Evolutionary conservation across 2,888 invertebrate species (phyloP).

Genomic region (Phengaris arion): DNA sequence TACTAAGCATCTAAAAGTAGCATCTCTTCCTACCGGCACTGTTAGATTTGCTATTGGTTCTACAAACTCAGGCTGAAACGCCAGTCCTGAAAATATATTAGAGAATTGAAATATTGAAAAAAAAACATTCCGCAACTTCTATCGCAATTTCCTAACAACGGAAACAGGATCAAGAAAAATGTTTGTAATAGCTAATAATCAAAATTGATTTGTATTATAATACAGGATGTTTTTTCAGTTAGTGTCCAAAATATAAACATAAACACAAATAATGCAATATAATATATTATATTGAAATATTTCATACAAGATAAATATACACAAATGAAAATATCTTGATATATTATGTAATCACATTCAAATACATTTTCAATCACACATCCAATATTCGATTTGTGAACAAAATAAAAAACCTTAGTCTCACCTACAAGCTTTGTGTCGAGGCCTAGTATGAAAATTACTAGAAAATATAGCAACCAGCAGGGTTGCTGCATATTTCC

Average conservation of each 20-base stretch:
- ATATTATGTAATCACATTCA: neutral
- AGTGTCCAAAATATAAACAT: too few species aligned
- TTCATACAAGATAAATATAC: neutral
- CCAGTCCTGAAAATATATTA: slow-evolving; percentile 75
- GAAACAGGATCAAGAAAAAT: too few species aligned
- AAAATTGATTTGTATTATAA: too few species aligned
- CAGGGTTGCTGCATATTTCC: slow-evolving; percentile 68
- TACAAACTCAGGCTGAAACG: slow-evolving; percentile 91
- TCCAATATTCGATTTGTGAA: neutral
- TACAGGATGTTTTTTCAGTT: too few species aligned
- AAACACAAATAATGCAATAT: too few species aligned
- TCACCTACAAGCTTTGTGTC: slow-evolving; percentile 70
- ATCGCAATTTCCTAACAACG: too few species aligned
- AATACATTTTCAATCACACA: neutral
- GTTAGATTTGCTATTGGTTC: slow-evolving; percentile 91
- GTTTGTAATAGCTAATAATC: too few species aligned
- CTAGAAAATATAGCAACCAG: slow-evolving; percentile 62
- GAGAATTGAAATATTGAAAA: too few species aligned
- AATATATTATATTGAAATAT: neutral
- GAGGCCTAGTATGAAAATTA: slow-evolving; percentile 65
- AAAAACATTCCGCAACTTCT: too few species aligned
- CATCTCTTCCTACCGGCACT: slow-evolving; percentile 90
- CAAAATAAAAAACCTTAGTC: slow-evolving; percentile 33
- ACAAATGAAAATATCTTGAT: neutral
- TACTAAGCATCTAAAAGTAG: slow-evolving; percentile 91